Percentiles rank a stretch among this genome's conserved stretches.
Conservation (phyloP, 2,797 vertebrate genomes). For the Crenuchus spilurus region DNA sequence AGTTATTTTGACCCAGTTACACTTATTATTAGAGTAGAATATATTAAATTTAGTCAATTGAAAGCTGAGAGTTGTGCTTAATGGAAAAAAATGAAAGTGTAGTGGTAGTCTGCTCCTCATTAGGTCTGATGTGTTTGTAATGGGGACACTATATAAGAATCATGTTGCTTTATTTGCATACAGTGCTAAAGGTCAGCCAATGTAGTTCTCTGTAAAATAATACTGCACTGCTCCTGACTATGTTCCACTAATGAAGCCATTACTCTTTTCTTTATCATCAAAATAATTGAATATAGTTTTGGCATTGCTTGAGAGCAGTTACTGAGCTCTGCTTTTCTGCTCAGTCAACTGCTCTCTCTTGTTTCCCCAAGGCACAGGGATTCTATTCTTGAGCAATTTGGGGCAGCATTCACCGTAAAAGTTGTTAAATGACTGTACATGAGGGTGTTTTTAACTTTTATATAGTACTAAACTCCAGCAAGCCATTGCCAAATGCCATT, state of each 20-base stretch:
- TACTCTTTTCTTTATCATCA: slow-evolving; percentile 23
- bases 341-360: neutral
- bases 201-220: slow-evolving; percentile 41
- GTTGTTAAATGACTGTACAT: neutral
- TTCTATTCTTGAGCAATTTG: neutral
- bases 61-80: too few relatives aligned
- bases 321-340: neutral
- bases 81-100: slow-evolving; percentile 17
- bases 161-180: slow-evolving; percentile 40
- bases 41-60: too few relatives aligned
- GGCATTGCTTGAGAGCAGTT: slow-evolving; percentile 9
- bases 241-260: slow-evolving; percentile 35
- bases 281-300: slow-evolving; percentile 24
- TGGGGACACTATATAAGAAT: slow-evolving; percentile 41
- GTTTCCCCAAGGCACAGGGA: neutral
- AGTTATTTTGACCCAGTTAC: too few relatives aligned
- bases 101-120: slow-evolving; percentile 45
- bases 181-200: slow-evolving; percentile 36
- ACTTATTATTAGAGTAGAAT: too few relatives aligned
- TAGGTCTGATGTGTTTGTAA: slow-evolving; percentile 47
- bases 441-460: neutral
- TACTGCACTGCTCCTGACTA: slow-evolving; percentile 22
- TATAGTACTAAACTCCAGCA: neutral
- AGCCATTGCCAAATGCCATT: neutral
- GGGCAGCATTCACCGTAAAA: neutral